These are phyloP conservation scores for Asobara japonica DNA, from an alignment of 1,140 invertebrate species.

Conservation along the genomic window DNA sequence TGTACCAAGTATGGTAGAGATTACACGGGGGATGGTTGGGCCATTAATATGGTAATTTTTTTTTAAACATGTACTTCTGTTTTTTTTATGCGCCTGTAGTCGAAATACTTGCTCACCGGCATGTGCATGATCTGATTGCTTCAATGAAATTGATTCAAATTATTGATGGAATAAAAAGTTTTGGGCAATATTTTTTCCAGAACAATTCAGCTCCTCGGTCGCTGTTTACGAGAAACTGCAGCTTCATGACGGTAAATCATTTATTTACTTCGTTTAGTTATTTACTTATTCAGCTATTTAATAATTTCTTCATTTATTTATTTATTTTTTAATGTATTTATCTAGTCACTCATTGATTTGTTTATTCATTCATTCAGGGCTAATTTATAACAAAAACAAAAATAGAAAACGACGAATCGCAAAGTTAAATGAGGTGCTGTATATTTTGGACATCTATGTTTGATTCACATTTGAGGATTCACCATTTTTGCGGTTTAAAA, in stretches of 20 bases:
- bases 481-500: too few species aligned
- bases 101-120: background rate
- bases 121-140: slow-evolving; percentile 8
- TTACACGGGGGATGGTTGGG: slow-evolving; percentile 17
- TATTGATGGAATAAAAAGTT: background rate
- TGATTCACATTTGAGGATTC: too few species aligned
- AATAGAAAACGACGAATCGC: too few species aligned
- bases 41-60: slow-evolving; percentile 35
- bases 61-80: slow-evolving; percentile 5
- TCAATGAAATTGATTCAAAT: background rate
- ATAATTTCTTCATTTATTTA: background rate
- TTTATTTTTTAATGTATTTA: background rate
- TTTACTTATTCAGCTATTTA: background rate
- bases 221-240: background rate
- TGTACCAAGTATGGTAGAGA: slow-evolving; percentile 35
- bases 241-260: background rate
- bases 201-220: background rate
- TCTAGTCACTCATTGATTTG: too few species aligned
- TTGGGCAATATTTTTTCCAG: background rate
- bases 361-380: too few species aligned
- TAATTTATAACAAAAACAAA: too few species aligned
- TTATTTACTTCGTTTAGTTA: background rate
- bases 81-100: slow-evolving; percentile 6
- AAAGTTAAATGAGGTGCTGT: too few species aligned
- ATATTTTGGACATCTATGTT: too few species aligned